Percentiles rank a stretch among this genome's conserved stretches.
These are phyloP conservation scores for Neofelis nebulosa DNA, from an alignment of 2,113 vertebrate species.

Conservation along the genomic window DNA sequence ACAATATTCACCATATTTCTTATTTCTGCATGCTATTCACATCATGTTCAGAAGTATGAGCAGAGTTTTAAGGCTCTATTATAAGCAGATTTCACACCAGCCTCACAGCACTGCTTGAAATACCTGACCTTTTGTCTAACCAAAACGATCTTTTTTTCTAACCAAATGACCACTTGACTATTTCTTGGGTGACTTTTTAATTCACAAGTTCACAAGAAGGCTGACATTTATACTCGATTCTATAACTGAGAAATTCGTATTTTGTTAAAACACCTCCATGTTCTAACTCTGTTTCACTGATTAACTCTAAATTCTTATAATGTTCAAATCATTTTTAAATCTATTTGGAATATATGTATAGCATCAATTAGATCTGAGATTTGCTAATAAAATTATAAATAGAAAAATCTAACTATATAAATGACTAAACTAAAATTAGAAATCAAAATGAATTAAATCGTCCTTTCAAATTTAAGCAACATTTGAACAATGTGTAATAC, in stretches of 20 bases:
- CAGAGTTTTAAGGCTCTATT: background rate
- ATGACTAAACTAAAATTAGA: slow-evolving; percentile 30
- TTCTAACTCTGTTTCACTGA: background rate
- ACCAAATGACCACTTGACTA: background rate
- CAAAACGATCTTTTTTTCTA: background rate
- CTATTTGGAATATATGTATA: background rate
- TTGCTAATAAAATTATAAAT: background rate
- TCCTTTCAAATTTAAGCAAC: background rate
- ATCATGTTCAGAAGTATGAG: background rate
- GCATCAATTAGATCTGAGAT: slow-evolving; percentile 2
- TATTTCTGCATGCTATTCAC: background rate
- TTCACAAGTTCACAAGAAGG: background rate
- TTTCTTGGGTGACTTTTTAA: background rate
- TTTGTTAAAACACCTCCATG: background rate
- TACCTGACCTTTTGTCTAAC: background rate
- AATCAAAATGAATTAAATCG: slow-evolving; percentile 27
- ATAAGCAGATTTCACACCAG: background rate
- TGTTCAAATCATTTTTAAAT: slow-evolving; percentile 4
- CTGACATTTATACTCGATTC: slow-evolving; percentile 1
- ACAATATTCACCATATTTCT: background rate
- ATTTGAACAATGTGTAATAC: background rate
- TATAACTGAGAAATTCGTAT: background rate
- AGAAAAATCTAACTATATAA: background rate
- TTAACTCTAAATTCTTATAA: background rate
- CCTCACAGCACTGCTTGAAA: background rate